phyloP scores from a whole-genome alignment of 2,797 vertebrate species.

The Pangasius djambal region DNA sequence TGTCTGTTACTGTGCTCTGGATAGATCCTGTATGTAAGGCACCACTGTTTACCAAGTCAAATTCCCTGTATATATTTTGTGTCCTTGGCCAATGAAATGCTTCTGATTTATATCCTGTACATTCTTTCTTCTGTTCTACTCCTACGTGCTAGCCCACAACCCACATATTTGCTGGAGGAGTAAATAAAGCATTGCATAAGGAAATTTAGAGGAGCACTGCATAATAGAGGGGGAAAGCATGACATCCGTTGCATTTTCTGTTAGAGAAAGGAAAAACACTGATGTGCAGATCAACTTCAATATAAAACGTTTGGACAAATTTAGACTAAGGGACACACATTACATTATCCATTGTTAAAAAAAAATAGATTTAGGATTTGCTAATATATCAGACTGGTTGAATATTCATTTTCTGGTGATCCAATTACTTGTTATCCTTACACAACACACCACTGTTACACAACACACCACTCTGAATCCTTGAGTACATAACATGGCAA shows the following conservation, averaged over 20 bases:
- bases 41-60: background rate
- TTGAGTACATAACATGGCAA: slow-evolving; percentile 32
- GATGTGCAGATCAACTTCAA: slow-evolving; percentile 49
- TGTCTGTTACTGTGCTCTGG: background rate
- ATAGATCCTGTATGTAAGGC: background rate
- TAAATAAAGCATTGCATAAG: background rate
- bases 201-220: background rate
- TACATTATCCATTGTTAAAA: slow-evolving; percentile 45
- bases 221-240: background rate
- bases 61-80: background rate
- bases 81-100: background rate
- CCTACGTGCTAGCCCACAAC: background rate
- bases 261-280: slow-evolving; percentile 45
- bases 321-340: slow-evolving; percentile 39
- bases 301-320: slow-evolving; percentile 26
- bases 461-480: slow-evolving; percentile 21
- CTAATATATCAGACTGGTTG: slow-evolving; percentile 65
- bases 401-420: slow-evolving; percentile 75
- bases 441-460: slow-evolving; percentile 11
- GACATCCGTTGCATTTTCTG: slow-evolving; percentile 3
- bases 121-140: background rate
- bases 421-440: slow-evolving; percentile 72
- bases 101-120: background rate
- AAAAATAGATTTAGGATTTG: slow-evolving; percentile 50
- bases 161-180: background rate